Conservation (phyloP, 1,140 invertebrate species). For the Harlomillsia oculata region DNA sequence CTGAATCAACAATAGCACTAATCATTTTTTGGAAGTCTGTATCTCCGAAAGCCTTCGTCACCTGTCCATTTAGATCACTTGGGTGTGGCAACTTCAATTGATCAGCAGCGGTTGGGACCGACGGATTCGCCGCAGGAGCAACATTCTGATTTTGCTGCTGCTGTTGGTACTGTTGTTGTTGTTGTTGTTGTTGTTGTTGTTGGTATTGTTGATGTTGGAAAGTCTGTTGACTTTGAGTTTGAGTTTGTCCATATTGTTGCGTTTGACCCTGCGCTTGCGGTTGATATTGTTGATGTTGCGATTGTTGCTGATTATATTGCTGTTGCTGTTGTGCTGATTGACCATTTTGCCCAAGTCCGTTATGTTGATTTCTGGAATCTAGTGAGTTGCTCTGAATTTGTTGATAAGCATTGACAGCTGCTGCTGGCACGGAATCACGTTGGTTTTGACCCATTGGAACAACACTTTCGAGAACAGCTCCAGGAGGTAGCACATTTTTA, state of each 20-base stretch:
- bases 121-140: background rate
- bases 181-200: background rate
- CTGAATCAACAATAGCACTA: slow-evolving; percentile 17
- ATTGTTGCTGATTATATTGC: too few species aligned
- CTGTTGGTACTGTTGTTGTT: background rate
- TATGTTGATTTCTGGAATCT: too few species aligned
- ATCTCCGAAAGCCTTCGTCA: slow-evolving; percentile 3
- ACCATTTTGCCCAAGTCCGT: too few species aligned
- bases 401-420: too few species aligned
- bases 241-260: too few species aligned
- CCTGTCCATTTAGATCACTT: background rate
- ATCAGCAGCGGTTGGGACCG: background rate
- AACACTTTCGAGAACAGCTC: slow-evolving; percentile 27
- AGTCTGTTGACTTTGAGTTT: too few species aligned
- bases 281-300: too few species aligned
- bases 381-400: too few species aligned
- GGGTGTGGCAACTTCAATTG: background rate
- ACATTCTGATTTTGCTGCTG: background rate
- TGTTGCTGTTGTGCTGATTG: too few species aligned
- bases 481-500: slow-evolving; percentile 14
- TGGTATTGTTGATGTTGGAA: too few species aligned
- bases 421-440: too few species aligned
- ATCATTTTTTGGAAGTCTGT: slow-evolving; percentile 19
- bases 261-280: too few species aligned
- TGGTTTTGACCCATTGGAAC: background rate